Evolutionary conservation across 2,113 vertebrate species (phyloP), one percentile per base, ranked within the genome.

Genomic region (Phaetusa simplex): DNA sequence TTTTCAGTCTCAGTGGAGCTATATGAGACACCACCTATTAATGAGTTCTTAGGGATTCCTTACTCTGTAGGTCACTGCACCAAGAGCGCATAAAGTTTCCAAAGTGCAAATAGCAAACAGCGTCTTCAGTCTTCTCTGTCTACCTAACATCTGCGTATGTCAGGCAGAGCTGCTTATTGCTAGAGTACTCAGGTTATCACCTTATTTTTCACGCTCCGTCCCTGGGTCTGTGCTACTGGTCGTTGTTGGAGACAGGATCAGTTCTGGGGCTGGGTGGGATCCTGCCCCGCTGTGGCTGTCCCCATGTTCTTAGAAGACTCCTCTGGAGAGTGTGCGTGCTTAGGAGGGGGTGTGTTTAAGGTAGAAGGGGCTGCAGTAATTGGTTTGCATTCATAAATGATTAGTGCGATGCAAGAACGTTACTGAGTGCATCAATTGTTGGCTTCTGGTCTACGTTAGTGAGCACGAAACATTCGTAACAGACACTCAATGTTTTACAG

Each of bases 11-110:
- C 91, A 34, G 78, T 36, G 90, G 87, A 96, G 82, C 89, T 95
- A 16, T 74, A 61, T 19, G 94, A 97, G 84, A 95, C 93, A 92
- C 94, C 91, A 95, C 79, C 87, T 97, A 90, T 88, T 94, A 85
- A 93, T 82, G 94, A 95, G 88, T 91, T 96, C 94, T 97, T 95
- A 93, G 94, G 95, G 91, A 97, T 95, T 91, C 93, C 55, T 97
- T 83, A 81, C 85, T 78, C 79, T 74, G 71, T 96, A 96, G 74
- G 59, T 96, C 96, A 96, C 87, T 34, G 23, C 82, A 94, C 55
- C 74, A 64, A 91, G 38, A 82, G 45, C 9, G 8, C 58, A 18
- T 22, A 36, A 70, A 80, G 52, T 87, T 88, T 88, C 93, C 78
- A 32, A 77, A 94, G 82, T 34, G 32, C 52, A 91, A 74, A 80